Evolutionary conservation across 2,797 vertebrate species (phyloP).

Genomic region (Sciaenops ocellatus): DNA sequence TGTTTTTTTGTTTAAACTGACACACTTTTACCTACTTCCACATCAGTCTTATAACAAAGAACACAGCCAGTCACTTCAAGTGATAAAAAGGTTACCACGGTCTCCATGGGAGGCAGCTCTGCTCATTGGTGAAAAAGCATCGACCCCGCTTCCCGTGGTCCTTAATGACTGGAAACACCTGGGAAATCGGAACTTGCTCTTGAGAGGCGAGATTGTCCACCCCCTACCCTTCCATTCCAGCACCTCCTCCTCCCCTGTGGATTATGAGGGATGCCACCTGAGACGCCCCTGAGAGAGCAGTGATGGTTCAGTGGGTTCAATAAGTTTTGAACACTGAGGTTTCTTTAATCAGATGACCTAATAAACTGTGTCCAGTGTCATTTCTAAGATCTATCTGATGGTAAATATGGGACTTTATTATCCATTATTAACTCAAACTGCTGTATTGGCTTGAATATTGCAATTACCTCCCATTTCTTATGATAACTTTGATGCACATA

Average conservation of each 20-base stretch:
- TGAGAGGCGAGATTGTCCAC: conserved; percentile 49
- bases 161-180: conserved; percentile 62
- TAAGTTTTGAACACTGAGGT: neutral
- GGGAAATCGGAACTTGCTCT: conserved; percentile 40
- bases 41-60: neutral
- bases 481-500: neutral
- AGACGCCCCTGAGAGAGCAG: conserved; percentile 3
- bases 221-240: neutral
- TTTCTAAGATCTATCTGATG: neutral
- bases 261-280: conserved; percentile 32
- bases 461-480: neutral
- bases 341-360: neutral
- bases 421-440: neutral
- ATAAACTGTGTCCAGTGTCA: neutral
- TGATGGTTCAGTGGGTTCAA: neutral
- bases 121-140: conserved; percentile 34
- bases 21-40: neutral
- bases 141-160: conserved; percentile 44
- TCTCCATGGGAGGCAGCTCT: conserved; percentile 19
- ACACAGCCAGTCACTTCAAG: neutral
- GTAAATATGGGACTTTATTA: neutral
- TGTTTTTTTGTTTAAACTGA: neutral
- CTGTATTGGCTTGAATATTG: neutral
- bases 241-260: neutral
- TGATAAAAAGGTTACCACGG: neutral